Conservation (phyloP, 2,797 vertebrate genomes). For the Trachurus trachurus region DNA sequence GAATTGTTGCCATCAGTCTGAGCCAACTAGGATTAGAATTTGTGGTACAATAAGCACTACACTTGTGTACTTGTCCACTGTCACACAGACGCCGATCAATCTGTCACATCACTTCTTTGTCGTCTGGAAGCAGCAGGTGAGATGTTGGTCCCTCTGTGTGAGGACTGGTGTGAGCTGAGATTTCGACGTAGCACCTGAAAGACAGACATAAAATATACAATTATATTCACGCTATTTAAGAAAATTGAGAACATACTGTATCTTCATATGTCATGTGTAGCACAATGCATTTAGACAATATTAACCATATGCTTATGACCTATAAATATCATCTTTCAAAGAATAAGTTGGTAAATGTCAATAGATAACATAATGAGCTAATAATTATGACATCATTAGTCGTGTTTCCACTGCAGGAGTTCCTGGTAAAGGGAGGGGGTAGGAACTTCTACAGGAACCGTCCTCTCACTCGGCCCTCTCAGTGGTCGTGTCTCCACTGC, state of each 20-base stretch:
- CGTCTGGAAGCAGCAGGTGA: neutral
- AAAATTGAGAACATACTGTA: neutral
- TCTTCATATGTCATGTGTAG: neutral
- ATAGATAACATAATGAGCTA: too few species aligned
- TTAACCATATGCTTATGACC: too few species aligned
- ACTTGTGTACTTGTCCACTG: neutral
- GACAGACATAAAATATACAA: neutral
- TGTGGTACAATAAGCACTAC: neutral
- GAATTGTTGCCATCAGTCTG: conserved; percentile 22
- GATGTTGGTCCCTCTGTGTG: neutral
- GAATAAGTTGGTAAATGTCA: too few species aligned
- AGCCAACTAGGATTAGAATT: neutral
- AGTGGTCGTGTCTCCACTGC: too few species aligned
- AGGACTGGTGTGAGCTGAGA: neutral
- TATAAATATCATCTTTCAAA: too few species aligned
- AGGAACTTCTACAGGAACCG: too few species aligned
- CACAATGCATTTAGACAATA: neutral
- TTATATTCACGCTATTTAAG: neutral
- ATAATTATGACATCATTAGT: too few species aligned
- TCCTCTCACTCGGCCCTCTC: too few species aligned
- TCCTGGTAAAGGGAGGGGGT: too few species aligned
- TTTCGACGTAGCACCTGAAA: conserved; percentile 44
- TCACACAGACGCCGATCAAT: neutral
- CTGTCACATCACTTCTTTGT: conserved; percentile 14
- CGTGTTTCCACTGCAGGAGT: too few species aligned